phyloP scores from a whole-genome alignment of 2,888 invertebrate species.

The Anthrax anthrax region DNA sequence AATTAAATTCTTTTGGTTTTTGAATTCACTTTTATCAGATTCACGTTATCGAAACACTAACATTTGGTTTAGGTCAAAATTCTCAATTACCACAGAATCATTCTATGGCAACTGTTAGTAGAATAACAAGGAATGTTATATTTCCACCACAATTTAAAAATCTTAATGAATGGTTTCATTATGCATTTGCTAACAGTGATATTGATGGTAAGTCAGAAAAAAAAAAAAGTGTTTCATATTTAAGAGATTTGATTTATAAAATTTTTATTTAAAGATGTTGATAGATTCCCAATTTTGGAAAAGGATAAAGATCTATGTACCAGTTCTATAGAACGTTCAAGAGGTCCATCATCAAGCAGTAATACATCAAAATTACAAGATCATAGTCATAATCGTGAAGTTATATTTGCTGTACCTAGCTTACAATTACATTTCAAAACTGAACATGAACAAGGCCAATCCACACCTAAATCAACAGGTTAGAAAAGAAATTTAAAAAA shows the following conservation, averaged over 20 bases:
- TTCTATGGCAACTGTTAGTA: conserved; percentile 89
- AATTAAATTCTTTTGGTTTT: not conserved
- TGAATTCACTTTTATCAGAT: conserved; percentile 39
- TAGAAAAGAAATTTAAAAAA: conserved; percentile 15
- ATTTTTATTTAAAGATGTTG: conserved; percentile 72
- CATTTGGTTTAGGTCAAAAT: conserved; percentile 70
- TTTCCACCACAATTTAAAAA: conserved; percentile 94
- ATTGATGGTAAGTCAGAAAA: conserved; percentile 72
- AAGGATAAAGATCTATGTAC: conserved; percentile 50
- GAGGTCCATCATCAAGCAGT: conserved; percentile 34
- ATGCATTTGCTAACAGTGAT: conserved; percentile 88
- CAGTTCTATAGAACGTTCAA: conserved; percentile 41
- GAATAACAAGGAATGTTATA: conserved; percentile 77
- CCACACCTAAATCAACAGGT: conserved; percentile 53
- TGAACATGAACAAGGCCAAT: conserved; percentile 69
- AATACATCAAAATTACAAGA: conserved; percentile 52
- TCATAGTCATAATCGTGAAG: conserved; percentile 75
- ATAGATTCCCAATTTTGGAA: conserved; percentile 79
- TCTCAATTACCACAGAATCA: conserved; percentile 56
- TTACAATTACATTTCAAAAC: conserved; percentile 87
- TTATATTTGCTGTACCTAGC: conserved; percentile 91
- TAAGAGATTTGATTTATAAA: too few relatives aligned
- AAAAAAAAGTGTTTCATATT: too few relatives aligned
- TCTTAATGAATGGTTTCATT: conserved; percentile 91
- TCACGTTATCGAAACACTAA: conserved; percentile 79